Evolutionary conservation across 2,888 invertebrate species (phyloP).

Genomic region (Rhingia rostrata): DNA sequence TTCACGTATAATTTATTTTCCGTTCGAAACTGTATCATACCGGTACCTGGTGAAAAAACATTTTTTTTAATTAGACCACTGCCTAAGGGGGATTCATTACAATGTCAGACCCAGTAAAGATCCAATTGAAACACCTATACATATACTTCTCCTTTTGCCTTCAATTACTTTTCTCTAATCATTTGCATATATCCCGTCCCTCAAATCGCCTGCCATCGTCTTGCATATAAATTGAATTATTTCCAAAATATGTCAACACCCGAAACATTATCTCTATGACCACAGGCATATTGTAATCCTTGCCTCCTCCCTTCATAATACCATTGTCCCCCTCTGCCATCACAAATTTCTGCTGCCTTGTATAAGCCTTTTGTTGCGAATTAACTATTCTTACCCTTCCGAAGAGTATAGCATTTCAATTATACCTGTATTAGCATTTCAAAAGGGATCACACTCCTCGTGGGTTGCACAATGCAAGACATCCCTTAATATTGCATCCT

Average conservation of each 20-base stretch:
- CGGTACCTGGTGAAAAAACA: too few relatives aligned
- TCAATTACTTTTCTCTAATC: too few relatives aligned
- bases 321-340: slow-evolving; percentile 3
- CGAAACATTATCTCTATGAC: slow-evolving; percentile 60
- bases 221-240: slow-evolving; percentile 60
- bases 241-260: slow-evolving; percentile 51
- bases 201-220: background rate
- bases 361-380: slow-evolving; percentile 51
- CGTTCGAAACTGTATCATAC: too few relatives aligned
- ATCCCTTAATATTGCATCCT: background rate
- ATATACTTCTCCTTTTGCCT: too few relatives aligned
- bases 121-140: too few relatives aligned
- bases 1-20: too few relatives aligned
- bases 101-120: too few relatives aligned
- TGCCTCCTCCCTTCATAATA: slow-evolving; percentile 17
- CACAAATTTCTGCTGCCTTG: slow-evolving; percentile 15
- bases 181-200: background rate
- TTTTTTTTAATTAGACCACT: too few relatives aligned
- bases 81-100: too few relatives aligned
- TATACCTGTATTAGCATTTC: slow-evolving; percentile 59
- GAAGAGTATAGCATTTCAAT: slow-evolving; percentile 23
- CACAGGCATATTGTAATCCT: slow-evolving; percentile 57
- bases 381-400: slow-evolving; percentile 57
- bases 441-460: slow-evolving; percentile 25
- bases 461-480: slow-evolving; percentile 32